A percentile compares a stretch with the other conserved stretches of the same genome.
These are phyloP conservation scores for Thymallus thymallus DNA, from an alignment of 2,113 vertebrate species.

Conservation along the genomic window DNA sequence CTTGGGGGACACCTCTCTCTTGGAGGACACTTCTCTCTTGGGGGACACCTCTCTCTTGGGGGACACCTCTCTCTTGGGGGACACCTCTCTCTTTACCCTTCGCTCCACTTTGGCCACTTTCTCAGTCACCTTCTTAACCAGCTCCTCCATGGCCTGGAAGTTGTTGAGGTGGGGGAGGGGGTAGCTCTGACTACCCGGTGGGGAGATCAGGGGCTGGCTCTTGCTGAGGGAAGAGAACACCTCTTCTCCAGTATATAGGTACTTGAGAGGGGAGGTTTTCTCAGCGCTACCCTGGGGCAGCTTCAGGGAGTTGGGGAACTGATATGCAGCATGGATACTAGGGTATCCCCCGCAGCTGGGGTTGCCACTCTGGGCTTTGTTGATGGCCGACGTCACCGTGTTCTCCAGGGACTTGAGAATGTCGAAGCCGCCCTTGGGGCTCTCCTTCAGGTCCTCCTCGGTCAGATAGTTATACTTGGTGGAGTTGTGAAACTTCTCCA, in stretches of 20 bases:
- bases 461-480: constrained; percentile 94
- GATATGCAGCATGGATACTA: constrained; percentile 98
- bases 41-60: too few relatives aligned
- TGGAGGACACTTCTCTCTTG: constrained; percentile 34
- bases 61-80: constrained; percentile 72
- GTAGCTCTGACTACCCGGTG: constrained; percentile 82
- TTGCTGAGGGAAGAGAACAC: constrained; percentile 75
- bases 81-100: constrained; percentile 84
- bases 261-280: constrained; percentile 82
- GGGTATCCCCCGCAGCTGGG: constrained; percentile 97
- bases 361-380: constrained; percentile 96
- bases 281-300: constrained; percentile 80
- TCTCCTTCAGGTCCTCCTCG: constrained; percentile 95
- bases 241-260: constrained; percentile 80
- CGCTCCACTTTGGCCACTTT: constrained; percentile 91
- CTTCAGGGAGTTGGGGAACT: constrained; percentile 93
- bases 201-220: constrained; percentile 83
- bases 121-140: constrained; percentile 93
- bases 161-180: constrained; percentile 90
- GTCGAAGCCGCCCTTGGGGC: constrained; percentile 92
- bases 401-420: constrained; percentile 98
- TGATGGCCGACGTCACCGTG: constrained; percentile 95
- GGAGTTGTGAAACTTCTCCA: constrained; percentile 85
- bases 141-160: constrained; percentile 91
- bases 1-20: constrained; percentile 81